Evolutionary conservation across 37 sponge, comb jelly and placozoan genomes (phyloP).

Genomic region (Axinella damicornis): DNA sequence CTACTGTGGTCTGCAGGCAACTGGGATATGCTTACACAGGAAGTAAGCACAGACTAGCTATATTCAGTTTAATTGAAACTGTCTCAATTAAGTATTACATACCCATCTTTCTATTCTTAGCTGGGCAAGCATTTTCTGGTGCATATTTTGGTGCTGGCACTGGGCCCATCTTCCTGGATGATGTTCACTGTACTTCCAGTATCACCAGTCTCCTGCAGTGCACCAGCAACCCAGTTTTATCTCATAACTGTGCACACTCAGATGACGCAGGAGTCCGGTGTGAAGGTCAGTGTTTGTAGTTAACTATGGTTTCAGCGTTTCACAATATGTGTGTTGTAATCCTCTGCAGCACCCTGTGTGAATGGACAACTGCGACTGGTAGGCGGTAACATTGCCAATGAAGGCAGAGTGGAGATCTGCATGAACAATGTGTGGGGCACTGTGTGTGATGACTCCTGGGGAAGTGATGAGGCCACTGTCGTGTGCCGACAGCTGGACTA

Average conservation of each 20-base stretch:
- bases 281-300: not conserved
- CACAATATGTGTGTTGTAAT: too few species aligned
- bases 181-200: conserved; percentile 6
- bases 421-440: conserved; percentile 38
- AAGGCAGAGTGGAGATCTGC: conserved; percentile 23
- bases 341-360: not conserved
- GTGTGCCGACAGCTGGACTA: conserved; percentile 11
- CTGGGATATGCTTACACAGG: not conserved
- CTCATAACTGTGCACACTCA: conserved; percentile 5
- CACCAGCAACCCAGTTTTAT: conserved; percentile 4
- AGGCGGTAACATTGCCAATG: conserved; percentile 17
- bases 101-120: not conserved
- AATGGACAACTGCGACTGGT: conserved; percentile 16
- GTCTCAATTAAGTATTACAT: too few species aligned
- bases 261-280: conserved; percentile 20
- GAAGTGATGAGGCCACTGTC: conserved; percentile 7
- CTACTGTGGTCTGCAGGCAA: not conserved
- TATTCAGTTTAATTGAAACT: not conserved
- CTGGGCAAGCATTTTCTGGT: conserved; percentile 3
- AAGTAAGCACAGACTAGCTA: too few species aligned
- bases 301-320: too few species aligned
- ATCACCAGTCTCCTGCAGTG: not conserved
- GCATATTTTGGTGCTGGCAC: conserved; percentile 24
- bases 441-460: conserved; percentile 20
- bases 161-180: conserved; percentile 10